These are phyloP conservation scores for Ciconia nigra DNA, from an alignment of 2,797 vertebrate genomes.

Conservation along the genomic window DNA sequence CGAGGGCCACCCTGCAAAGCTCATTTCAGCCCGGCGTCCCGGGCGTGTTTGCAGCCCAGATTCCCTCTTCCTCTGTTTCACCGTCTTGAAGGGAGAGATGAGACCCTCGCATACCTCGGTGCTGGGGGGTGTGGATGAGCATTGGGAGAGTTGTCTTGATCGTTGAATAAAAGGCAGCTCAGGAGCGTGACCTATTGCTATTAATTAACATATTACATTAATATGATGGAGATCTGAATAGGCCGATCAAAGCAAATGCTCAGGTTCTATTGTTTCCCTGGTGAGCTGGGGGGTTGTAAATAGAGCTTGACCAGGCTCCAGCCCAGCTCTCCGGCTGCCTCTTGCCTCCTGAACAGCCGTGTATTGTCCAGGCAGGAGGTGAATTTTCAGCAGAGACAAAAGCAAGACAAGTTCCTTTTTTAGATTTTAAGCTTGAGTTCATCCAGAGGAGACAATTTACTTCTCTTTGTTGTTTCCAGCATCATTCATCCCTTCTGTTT, in stretches of 20 bases:
- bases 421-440: slow-evolving; percentile 48
- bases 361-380: slow-evolving; percentile 36
- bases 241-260: neutral
- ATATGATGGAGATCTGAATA: neutral
- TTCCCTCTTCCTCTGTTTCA: neutral
- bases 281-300: neutral
- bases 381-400: slow-evolving; percentile 41
- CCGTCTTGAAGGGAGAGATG: accelerated
- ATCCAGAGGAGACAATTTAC: slow-evolving; percentile 44
- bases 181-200: neutral
- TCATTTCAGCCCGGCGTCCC: accelerated
- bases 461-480: slow-evolving; percentile 51
- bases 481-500: slow-evolving; percentile 58
- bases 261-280: neutral
- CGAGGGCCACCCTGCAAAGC: neutral
- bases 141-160: neutral
- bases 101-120: accelerated
- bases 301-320: slow-evolving; percentile 5
- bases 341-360: neutral
- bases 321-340: neutral
- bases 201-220: slow-evolving; percentile 1
- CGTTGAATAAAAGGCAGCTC: neutral
- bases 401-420: slow-evolving; percentile 5
- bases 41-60: accelerated
- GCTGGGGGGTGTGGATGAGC: neutral